phyloP scores from a whole-genome alignment of 2,888 invertebrate genomes.

The Amblyjoppa fuscipennis region DNA sequence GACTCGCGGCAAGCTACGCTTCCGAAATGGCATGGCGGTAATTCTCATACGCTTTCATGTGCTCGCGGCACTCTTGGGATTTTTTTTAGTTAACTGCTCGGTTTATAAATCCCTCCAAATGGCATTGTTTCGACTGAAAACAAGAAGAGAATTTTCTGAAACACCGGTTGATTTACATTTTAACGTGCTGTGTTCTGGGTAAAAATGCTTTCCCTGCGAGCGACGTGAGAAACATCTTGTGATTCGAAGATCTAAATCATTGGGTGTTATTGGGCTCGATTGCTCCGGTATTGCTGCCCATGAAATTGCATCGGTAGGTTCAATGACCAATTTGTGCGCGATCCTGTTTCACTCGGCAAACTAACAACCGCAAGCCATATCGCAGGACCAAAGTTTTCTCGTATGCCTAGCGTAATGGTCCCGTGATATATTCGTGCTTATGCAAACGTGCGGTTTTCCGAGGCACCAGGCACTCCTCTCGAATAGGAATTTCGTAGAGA shows the following conservation, averaged over 20 bases:
- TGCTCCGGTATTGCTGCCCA: background rate
- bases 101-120: too few species aligned
- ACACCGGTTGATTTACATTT: too few species aligned
- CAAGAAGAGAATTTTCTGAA: too few species aligned
- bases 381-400: conserved; percentile 5
- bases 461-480: conserved; percentile 7
- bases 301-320: background rate
- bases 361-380: background rate
- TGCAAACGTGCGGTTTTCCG: conserved; percentile 41
- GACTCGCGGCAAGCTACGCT: too few species aligned
- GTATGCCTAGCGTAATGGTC: conserved; percentile 20
- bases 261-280: background rate
- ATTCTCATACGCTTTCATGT: too few species aligned
- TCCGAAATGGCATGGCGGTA: too few species aligned
- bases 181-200: too few species aligned
- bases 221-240: background rate
- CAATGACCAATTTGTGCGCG: conserved; percentile 17
- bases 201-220: background rate
- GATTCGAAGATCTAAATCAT: background rate
- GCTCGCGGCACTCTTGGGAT: too few species aligned
- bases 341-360: background rate
- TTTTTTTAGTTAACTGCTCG: too few species aligned
- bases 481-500: conserved; percentile 36
- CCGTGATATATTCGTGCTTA: conserved; percentile 56
- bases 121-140: too few species aligned